Evolutionary conservation across 2,797 vertebrate species (phyloP).

Genomic region (Odontamblyopus lacepedii): DNA sequence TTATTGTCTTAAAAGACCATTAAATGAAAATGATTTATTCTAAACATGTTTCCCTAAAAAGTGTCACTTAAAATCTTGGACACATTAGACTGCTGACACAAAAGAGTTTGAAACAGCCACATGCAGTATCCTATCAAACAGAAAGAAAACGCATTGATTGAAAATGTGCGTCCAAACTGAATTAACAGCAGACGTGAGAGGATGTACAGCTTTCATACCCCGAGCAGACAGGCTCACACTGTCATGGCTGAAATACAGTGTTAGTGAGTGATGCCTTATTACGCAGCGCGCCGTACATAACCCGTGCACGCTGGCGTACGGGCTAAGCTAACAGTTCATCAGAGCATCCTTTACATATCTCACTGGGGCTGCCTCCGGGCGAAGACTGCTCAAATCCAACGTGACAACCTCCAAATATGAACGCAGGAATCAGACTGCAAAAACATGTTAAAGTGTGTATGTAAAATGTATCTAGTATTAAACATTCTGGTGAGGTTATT

Average conservation of each 20-base stretch:
- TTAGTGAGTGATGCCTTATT: constrained; percentile 34
- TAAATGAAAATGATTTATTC: neutral
- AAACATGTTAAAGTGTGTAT: too few species aligned
- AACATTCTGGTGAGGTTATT: too few species aligned
- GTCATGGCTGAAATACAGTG: constrained; percentile 29
- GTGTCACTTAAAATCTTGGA: too few species aligned
- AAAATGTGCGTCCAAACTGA: neutral
- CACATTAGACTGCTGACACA: too few species aligned
- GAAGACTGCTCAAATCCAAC: constrained; percentile 77
- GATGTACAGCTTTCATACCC: neutral
- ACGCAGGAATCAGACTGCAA: constrained; percentile 78
- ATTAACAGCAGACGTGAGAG: neutral
- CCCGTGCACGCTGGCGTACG: constrained; percentile 57
- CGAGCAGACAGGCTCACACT: constrained; percentile 42
- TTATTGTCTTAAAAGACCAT: too few species aligned
- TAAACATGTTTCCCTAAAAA: neutral
- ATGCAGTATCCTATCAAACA: neutral
- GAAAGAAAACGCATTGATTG: neutral
- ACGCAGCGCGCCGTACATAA: constrained; percentile 15
- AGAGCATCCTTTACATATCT: constrained; percentile 79
- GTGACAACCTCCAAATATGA: constrained; percentile 84
- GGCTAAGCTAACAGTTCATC: constrained; percentile 78
- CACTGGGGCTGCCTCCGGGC: constrained; percentile 69
- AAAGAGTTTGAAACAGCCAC: too few species aligned
- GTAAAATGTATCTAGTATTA: too few species aligned